Conservation (phyloP, 2,113 vertebrate genomes). For the Micronycteris hirsuta region DNA sequence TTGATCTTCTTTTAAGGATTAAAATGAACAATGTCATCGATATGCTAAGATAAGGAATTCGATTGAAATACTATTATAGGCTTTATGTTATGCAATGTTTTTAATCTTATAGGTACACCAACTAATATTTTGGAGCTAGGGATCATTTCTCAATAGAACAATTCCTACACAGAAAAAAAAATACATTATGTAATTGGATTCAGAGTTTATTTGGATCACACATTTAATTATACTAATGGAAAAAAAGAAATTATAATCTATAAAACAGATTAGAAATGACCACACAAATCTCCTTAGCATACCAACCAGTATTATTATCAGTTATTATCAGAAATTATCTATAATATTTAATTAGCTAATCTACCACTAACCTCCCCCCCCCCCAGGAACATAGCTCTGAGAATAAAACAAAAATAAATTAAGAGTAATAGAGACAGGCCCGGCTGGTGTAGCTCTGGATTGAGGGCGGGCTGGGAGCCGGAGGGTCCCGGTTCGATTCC, state of each 20-base stretch:
- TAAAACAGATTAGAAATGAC: constrained; percentile 40
- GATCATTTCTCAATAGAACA: neutral
- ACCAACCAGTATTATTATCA: neutral
- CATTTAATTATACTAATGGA: constrained; percentile 16
- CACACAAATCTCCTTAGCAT: neutral
- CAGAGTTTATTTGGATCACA: constrained; percentile 24
- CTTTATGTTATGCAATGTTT: constrained; percentile 20
- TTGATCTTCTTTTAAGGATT: constrained; percentile 69
- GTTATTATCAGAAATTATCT: constrained; percentile 22
- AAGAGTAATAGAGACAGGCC: neutral
- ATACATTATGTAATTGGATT: neutral
- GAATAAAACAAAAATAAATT: constrained; percentile 8
- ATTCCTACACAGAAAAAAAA: neutral
- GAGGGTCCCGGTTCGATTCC: too few species aligned
- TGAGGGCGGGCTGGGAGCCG: too few species aligned
- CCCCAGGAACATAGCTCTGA: neutral
- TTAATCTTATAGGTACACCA: neutral
- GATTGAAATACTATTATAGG: constrained; percentile 37
- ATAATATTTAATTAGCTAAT: neutral
- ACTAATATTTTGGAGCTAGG: neutral
- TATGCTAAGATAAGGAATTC: constrained; percentile 31
- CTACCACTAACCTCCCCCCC: neutral
- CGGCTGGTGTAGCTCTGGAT: too few species aligned
- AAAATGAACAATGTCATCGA: constrained; percentile 10
- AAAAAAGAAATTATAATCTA: constrained; percentile 19